Evolutionary conservation across 2,113 vertebrate species (phyloP), one percentile per base, ranked within the genome.

Genomic region (Gadus chalcogrammus): DNA sequence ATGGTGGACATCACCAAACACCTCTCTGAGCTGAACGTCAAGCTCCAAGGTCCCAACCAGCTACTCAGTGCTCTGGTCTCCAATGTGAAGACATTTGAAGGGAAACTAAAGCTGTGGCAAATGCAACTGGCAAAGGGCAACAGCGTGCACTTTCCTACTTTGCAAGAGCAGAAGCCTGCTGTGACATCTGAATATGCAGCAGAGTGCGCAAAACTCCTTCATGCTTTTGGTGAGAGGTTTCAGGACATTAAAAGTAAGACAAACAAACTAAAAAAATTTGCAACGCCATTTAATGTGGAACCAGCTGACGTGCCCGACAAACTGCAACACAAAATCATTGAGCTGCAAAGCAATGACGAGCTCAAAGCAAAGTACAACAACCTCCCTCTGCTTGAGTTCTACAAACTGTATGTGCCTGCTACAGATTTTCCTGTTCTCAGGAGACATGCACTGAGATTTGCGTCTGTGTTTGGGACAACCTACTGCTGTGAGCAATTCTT

Each of bases 261-360:
- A 13, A 71, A 70, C 61, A 69, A 84, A 81, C 68, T 80, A 9
- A 58, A 56, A 77, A 79, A 77, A 66, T 89, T 82, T 76, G 78
- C 75, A 67, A 85, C 66, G 64, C 15, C 64, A 27, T 84, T 85
- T 75, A 85, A 76, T 83, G 69, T 76, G 59, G 77, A 85, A 82
- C 62, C 81, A 83, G 82, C 81, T 72, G 70, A 75, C 80, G 38
- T 82, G 68, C 66, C 84, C 77, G 70, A 82, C 62, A 85, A 74
- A 76, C 69, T 85, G 61, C 79, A 87, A 79, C 82, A 70, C 65
- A 69, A 83, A 84, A 67, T 78, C 65, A 79, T 60, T 71, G 59
- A 81, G 69, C 77, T 87, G 82, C 79, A 89, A 86, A 88, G 81
- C 53, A 76, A 86, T 53, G 72, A 72, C 72, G 69, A 87, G 69